Percentiles rank a stretch among this genome's conserved stretches.
These are phyloP conservation scores for Ormyrus nitidulus DNA, from an alignment of 2,888 invertebrate species.

Conservation along the genomic window DNA sequence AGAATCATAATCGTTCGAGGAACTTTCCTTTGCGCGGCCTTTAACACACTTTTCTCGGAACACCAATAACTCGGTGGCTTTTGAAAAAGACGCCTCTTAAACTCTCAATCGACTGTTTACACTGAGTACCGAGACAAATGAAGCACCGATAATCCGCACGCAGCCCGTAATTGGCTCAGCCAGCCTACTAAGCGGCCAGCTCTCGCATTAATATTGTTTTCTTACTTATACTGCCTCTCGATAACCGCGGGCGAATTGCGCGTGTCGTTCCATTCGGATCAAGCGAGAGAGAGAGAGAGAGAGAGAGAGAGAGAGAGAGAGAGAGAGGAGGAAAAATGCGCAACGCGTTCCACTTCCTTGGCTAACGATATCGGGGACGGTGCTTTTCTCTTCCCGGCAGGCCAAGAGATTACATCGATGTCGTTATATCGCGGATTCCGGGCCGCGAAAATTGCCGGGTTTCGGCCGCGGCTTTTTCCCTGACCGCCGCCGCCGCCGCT, in stretches of 20 bases:
- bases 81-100: no score
- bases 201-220: slow-evolving; percentile 19
- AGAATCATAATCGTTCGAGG: no score
- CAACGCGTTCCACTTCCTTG: slow-evolving; percentile 43
- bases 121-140: no score
- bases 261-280: not conserved
- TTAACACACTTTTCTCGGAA: no score
- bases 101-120: no score
- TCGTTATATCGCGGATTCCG: slow-evolving; percentile 41
- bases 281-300: slow-evolving; percentile 7
- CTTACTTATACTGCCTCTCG: slow-evolving; percentile 22
- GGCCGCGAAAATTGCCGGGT: slow-evolving; percentile 36
- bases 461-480: not conserved
- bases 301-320: slow-evolving; percentile 1
- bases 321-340: not conserved
- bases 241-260: slow-evolving; percentile 1
- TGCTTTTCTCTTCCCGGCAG: not conserved
- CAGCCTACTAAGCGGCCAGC: no score
- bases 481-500: no score
- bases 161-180: no score
- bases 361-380: slow-evolving; percentile 47
- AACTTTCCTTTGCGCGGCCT: no score
- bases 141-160: no score
- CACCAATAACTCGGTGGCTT: no score
- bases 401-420: slow-evolving; percentile 32